phyloP scores from a whole-genome alignment of 2,888 invertebrate species.

The Lumbricus terrestris region DNA sequence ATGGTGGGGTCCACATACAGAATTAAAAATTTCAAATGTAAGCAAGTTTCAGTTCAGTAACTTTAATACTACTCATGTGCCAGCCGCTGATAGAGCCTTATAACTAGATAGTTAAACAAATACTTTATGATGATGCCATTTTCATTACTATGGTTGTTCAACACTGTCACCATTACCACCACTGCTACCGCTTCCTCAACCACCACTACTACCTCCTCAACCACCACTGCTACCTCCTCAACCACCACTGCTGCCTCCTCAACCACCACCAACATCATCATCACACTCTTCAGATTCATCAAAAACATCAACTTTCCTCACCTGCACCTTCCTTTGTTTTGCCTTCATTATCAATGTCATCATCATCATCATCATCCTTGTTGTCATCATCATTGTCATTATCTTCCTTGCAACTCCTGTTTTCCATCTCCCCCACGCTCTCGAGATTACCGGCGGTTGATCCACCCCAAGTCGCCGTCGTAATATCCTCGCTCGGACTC shows the following conservation, averaged over 20 bases:
- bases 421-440: conserved; percentile 54
- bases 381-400: conserved; percentile 44
- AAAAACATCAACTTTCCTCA: background rate
- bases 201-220: conserved; percentile 41
- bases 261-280: conserved; percentile 39
- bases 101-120: background rate
- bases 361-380: conserved; percentile 26
- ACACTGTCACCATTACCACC: too few species aligned
- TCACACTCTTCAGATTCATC: background rate
- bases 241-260: conserved; percentile 35
- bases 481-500: conserved; percentile 50
- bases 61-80: too few species aligned
- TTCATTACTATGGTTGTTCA: background rate
- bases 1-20: too few species aligned
- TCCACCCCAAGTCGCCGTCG: conserved; percentile 63
- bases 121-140: background rate
- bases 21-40: too few species aligned
- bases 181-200: conserved; percentile 42
- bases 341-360: conserved; percentile 28
- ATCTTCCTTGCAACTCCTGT: conserved; percentile 45
- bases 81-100: background rate
- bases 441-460: conserved; percentile 59
- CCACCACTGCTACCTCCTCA: conserved; percentile 31
- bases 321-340: background rate
- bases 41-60: too few species aligned